phyloP scores from a whole-genome alignment of 2,888 invertebrate genomes.

The Gastrophysa polygoni region DNA sequence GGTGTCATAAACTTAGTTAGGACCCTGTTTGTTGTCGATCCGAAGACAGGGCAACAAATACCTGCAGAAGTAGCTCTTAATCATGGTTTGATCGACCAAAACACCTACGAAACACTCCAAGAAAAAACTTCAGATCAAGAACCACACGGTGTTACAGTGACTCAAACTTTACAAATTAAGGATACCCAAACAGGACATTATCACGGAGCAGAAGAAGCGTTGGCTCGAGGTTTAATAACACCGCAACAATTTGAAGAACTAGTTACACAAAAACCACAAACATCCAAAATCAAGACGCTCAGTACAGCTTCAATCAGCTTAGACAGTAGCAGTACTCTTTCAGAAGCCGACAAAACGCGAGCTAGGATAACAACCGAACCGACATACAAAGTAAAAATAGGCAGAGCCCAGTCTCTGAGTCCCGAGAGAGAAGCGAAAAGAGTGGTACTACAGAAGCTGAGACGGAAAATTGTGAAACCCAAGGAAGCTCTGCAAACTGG shows the following conservation, averaged over 20 bases:
- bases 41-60: conserved; percentile 78
- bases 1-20: conserved; percentile 70
- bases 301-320: conserved; percentile 52
- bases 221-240: conserved; percentile 53
- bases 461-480: conserved; percentile 76
- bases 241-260: conserved; percentile 33
- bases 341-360: conserved; percentile 66
- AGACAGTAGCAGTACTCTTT: conserved; percentile 54
- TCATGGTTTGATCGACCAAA: conserved; percentile 71
- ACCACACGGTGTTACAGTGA: conserved; percentile 22
- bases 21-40: conserved; percentile 71
- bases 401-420: conserved; percentile 65
- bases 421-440: conserved; percentile 71
- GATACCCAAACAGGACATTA: conserved; percentile 61
- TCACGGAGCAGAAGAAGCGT: conserved; percentile 52
- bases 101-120: conserved; percentile 63
- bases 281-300: conserved; percentile 44
- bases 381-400: conserved; percentile 70
- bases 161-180: conserved; percentile 58
- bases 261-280: conserved; percentile 22
- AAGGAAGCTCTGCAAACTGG: conserved; percentile 79
- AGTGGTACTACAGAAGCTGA: conserved; percentile 76
- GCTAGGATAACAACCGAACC: conserved; percentile 66
- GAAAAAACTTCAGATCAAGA: conserved; percentile 48
- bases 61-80: conserved; percentile 82